These are phyloP conservation scores for Zaprionus obscuricornis DNA, from an alignment of 2,888 invertebrate species.

Conservation along the genomic window DNA sequence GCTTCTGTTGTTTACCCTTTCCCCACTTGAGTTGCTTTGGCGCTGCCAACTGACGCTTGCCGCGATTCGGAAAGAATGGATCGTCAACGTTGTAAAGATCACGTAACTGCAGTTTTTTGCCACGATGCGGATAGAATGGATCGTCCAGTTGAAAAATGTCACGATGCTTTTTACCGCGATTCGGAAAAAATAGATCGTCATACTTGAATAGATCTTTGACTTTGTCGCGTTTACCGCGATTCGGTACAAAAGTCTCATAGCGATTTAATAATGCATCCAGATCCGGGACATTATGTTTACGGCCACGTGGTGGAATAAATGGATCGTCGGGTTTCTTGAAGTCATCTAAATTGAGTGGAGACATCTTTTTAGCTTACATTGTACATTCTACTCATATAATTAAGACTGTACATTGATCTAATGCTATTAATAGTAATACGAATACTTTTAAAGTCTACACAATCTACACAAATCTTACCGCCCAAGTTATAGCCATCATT, in stretches of 20 bases:
- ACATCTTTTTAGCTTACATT: no score
- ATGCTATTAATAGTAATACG: slow-evolving; percentile 17
- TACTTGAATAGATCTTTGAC: slow-evolving; percentile 82
- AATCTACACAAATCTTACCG: no score
- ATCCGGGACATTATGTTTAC: slow-evolving; percentile 77
- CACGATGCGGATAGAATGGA: slow-evolving; percentile 82
- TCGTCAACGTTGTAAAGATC: slow-evolving; percentile 82
- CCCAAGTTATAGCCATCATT: slow-evolving; percentile 57
- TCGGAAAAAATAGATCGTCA: slow-evolving; percentile 82
- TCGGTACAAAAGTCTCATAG: slow-evolving; percentile 82
- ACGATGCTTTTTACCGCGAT: slow-evolving; percentile 81
- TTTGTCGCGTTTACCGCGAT: slow-evolving; percentile 82
- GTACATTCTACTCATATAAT: slow-evolving; percentile 45
- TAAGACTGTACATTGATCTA: slow-evolving; percentile 41
- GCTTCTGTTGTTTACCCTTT: slow-evolving; percentile 42
- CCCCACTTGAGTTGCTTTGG: slow-evolving; percentile 32
- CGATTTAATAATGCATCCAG: slow-evolving; percentile 72
- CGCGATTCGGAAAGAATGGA: slow-evolving; percentile 82
- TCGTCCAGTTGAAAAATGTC: slow-evolving; percentile 65
- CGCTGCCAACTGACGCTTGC: slow-evolving; percentile 53
- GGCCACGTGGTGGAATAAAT: slow-evolving; percentile 82
- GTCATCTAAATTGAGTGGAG: no score
- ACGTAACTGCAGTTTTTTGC: slow-evolving; percentile 80
- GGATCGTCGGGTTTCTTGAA: slow-evolving; percentile 64
- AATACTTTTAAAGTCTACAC: slow-evolving; percentile 26